phyloP scores from a whole-genome alignment of 2,113 vertebrate genomes.

The Phrynosoma blainvillii region DNA sequence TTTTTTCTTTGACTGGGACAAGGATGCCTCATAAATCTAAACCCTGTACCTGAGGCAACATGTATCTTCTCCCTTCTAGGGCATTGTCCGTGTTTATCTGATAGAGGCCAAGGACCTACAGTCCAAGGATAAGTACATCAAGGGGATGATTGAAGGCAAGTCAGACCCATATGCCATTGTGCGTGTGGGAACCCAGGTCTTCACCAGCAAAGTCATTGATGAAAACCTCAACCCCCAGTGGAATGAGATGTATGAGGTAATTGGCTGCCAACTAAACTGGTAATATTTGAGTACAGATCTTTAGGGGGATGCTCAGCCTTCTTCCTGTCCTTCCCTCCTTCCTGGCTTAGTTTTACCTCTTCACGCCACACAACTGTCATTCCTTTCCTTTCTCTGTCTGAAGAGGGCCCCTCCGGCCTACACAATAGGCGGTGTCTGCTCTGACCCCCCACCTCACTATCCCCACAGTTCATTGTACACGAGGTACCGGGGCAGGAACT shows the following conservation, averaged over 20 bases:
- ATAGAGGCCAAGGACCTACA: conserved; percentile 84
- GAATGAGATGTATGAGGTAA: conserved; percentile 93
- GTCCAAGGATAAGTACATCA: conserved; percentile 89
- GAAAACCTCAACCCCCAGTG: conserved; percentile 89
- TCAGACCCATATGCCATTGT: conserved; percentile 92
- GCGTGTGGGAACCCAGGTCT: conserved; percentile 90
- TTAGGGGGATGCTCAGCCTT: not conserved
- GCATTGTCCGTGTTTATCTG: conserved; percentile 90
- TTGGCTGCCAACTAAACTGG: conserved; percentile 5
- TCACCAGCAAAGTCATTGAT: conserved; percentile 87
- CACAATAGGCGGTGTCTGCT: conserved; percentile 19
- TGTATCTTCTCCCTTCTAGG: conserved; percentile 69
- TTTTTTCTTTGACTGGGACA: not conserved
- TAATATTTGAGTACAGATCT: not conserved
- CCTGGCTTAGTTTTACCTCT: conserved; percentile 17
- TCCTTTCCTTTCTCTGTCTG: conserved; percentile 25
- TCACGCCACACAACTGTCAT: not conserved
- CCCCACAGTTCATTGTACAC: conserved; percentile 88
- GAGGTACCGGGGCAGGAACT: conserved; percentile 95
- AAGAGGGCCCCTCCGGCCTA: conserved; percentile 7
- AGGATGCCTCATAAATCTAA: no score
- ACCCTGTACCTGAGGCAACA: not conserved
- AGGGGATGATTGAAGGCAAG: conserved; percentile 89
- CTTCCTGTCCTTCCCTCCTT: not conserved
- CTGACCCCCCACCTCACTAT: conserved; percentile 27